Evolutionary conservation across 2,888 invertebrate genomes (phyloP), one percentile per base, ranked within the genome.

Genomic region (Coenonympha arcania): DNA sequence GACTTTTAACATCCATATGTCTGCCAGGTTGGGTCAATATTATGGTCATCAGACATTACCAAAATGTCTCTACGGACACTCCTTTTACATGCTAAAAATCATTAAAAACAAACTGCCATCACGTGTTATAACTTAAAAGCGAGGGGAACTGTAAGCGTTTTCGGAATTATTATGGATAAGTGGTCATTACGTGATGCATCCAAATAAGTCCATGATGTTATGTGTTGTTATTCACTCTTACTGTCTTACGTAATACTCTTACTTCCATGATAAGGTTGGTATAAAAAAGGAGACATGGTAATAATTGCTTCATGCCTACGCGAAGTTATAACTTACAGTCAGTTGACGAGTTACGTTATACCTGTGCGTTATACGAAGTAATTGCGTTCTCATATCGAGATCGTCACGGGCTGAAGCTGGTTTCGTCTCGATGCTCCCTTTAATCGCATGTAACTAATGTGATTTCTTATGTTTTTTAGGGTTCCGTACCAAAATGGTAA

Each of bases 311-410:
- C 15, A 39, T 24, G 15, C 9, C 24, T 9, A 13, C 22, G 28
- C 16, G 16, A 18, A 18, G 3, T 9, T 9, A 9, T 6, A 18
- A 28, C 28, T 41, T 28, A 18, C 37, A 28, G 41, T 3, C 11
- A 11, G 30, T 41, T 41, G 28, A 41, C 30, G 41, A 30, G 30
- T 28, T n/a, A n/a, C n/a, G 41, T 41, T 41, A 41, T n/a, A n/a
- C n/a, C n/a, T n/a, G n/a, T n/a, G n/a, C 41, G 41, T 41, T n/a
- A n/a, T n/a, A n/a, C 41, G 41, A 30, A 41, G 61, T 63, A 66
- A 69, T 71, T 69, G 63, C 61, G 67, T 75, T 79, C 79, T 79
- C 78, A 74, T 70, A 68, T 71, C 64, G 61, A 58, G 56, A 63
- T 58, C 62, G 65, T 66, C 64, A 58, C 65, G 54, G 50, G 53